A percentile compares a stretch with the other conserved stretches of the same genome.
Evolutionary conservation across 2,113 vertebrate genomes (phyloP).

Genomic region (Myocastor coypus): DNA sequence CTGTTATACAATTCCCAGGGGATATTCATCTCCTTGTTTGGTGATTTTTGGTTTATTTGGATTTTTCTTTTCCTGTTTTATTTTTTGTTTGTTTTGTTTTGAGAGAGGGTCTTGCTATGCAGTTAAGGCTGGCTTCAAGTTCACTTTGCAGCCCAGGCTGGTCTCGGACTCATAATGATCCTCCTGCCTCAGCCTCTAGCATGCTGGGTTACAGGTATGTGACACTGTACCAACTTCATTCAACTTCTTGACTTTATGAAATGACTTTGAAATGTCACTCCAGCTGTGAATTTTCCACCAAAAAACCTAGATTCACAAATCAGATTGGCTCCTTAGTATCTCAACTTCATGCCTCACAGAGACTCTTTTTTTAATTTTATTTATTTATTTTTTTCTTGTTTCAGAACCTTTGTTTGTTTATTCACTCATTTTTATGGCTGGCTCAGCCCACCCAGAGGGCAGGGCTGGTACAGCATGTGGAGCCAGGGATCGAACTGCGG

Average conservation of each 20-base stretch:
- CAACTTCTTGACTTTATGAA: neutral
- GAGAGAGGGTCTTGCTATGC: neutral
- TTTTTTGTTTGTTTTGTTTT: neutral
- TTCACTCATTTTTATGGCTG: too few species aligned
- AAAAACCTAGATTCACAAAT: conserved; percentile 50
- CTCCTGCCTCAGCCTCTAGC: neutral
- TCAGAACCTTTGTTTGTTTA: too few species aligned
- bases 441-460: too few species aligned
- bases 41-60: neutral
- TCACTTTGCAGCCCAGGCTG: neutral
- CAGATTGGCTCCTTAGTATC: neutral
- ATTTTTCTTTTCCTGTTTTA: neutral
- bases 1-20: neutral
- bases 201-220: neutral
- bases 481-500: too few species aligned
- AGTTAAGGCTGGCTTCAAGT: neutral
- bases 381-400: too few species aligned
- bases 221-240: neutral
- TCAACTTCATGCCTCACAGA: neutral
- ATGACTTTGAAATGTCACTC: conserved; percentile 15
- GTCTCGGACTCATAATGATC: neutral
- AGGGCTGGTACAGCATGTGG: too few species aligned
- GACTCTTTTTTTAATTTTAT: too few species aligned
- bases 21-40: neutral
- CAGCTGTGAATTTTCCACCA: neutral